phyloP scores from a whole-genome alignment of 1,140 invertebrate species.

The Cydia amplana region DNA sequence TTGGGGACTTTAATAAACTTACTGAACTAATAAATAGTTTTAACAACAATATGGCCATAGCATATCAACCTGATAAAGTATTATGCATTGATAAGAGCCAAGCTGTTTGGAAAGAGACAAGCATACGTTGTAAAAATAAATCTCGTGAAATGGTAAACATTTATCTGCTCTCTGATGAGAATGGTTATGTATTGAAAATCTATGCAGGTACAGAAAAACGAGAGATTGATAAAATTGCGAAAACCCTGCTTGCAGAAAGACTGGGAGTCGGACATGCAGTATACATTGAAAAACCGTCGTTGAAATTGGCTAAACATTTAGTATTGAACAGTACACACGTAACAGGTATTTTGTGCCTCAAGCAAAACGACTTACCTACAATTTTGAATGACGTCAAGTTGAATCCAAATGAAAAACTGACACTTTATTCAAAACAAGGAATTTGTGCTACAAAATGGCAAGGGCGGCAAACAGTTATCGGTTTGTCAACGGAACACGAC shows the following conservation, averaged over 20 bases:
- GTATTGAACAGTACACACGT: slow-evolving; percentile 1
- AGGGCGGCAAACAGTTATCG: background rate
- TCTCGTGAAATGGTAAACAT: background rate
- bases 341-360: background rate
- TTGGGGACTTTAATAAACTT: background rate
- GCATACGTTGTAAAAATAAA: background rate
- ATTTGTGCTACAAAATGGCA: slow-evolving; percentile 16
- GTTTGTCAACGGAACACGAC: slow-evolving; percentile 1
- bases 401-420: slow-evolving; percentile 8
- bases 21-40: background rate
- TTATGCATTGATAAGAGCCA: slow-evolving; percentile 6
- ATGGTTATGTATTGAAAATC: slow-evolving; percentile 19
- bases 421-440: slow-evolving; percentile 20
- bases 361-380: slow-evolving; percentile 4
- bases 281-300: background rate
- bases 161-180: slow-evolving; percentile 13
- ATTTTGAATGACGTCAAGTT: background rate
- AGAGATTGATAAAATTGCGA: background rate
- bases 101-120: background rate
- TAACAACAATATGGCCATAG: background rate
- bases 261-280: slow-evolving; percentile 21
- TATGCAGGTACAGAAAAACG: background rate
- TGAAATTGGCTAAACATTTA: background rate
- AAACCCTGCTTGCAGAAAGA: slow-evolving; percentile 3
- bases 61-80: background rate